These are phyloP conservation scores for Otolemur garnettii DNA, from an alignment of 2,113 vertebrate genomes.

Conservation along the genomic window DNA sequence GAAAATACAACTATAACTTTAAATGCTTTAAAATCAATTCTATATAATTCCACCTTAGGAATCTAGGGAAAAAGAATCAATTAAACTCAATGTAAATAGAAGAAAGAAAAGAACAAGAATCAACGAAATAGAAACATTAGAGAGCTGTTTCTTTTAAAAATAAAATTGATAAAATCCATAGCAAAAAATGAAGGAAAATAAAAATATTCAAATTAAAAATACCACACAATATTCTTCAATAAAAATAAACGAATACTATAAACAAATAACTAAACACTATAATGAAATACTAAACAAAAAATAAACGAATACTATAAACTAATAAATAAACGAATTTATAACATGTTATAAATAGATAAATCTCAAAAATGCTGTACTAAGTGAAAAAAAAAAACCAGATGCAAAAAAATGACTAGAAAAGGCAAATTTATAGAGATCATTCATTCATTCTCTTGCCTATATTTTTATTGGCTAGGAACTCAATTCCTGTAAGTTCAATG, in stretches of 20 bases:
- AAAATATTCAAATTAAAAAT: not conserved
- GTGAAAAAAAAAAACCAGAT: not conserved
- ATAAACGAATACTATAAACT: too few relatives aligned
- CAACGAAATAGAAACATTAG: not conserved
- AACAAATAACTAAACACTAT: too few relatives aligned
- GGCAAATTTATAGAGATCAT: not conserved
- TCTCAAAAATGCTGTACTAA: not conserved
- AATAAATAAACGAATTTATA: too few relatives aligned
- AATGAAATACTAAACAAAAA: too few relatives aligned
- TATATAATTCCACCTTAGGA: not conserved
- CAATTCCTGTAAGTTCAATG: not conserved
- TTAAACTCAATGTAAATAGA: not conserved
- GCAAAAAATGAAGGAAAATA: not conserved
- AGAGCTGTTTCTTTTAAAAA: not conserved
- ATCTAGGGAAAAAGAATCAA: not conserved
- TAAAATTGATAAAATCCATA: not conserved
- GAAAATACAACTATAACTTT: not conserved
- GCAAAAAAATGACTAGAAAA: not conserved
- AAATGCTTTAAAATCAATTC: constrained; percentile 35
- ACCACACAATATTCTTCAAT: not conserved
- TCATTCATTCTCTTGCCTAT: not conserved
- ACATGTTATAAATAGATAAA: not conserved
- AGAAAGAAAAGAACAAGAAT: not conserved
- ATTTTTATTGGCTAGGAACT: not conserved
- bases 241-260: not conserved